A percentile compares a stretch with the other conserved stretches of the same genome.
These are phyloP conservation scores for Sanderia malayensis DNA, from an alignment of 30 jellyfish, hydroid and myxozoan genomes.

Conservation along the genomic window DNA sequence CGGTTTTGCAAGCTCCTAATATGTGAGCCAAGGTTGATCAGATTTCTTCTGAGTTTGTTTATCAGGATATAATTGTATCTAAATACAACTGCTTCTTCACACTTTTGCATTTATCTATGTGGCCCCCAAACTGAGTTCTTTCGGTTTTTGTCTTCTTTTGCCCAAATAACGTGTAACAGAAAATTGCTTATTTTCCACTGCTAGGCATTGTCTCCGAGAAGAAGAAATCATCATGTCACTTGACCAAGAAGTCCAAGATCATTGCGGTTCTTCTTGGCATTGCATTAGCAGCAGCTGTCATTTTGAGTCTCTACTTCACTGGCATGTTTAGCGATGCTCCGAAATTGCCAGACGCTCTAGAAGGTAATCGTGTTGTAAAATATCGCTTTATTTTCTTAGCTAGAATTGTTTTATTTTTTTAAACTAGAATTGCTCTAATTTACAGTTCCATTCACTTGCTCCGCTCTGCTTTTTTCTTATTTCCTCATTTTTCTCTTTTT, in stretches of 20 bases:
- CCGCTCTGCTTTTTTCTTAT: background rate
- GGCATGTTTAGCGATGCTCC: constrained; percentile 60
- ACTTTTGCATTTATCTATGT: no score
- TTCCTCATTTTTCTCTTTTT: background rate
- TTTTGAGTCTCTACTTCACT: constrained; percentile 27
- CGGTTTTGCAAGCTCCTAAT: no score
- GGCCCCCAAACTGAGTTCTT: no score
- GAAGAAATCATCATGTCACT: constrained; percentile 6
- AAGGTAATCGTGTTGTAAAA: no score
- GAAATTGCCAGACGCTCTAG: constrained; percentile 34
- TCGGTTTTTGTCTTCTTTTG: no score
- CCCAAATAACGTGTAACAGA: no score
- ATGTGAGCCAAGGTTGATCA: no score
- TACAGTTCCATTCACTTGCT: background rate
- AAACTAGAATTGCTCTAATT: background rate
- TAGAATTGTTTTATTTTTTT: no score
- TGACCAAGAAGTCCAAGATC: constrained; percentile 22
- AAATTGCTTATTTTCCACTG: background rate
- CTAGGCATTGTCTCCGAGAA: constrained; percentile 54
- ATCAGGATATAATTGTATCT: no score
- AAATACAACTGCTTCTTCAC: no score
- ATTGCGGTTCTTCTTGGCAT: constrained; percentile 38
- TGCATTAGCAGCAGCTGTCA: constrained; percentile 38
- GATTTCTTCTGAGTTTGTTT: no score
- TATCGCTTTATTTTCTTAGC: no score